phyloP scores from a whole-genome alignment of 2,113 vertebrate genomes.

The Thinocorus orbignyianus region DNA sequence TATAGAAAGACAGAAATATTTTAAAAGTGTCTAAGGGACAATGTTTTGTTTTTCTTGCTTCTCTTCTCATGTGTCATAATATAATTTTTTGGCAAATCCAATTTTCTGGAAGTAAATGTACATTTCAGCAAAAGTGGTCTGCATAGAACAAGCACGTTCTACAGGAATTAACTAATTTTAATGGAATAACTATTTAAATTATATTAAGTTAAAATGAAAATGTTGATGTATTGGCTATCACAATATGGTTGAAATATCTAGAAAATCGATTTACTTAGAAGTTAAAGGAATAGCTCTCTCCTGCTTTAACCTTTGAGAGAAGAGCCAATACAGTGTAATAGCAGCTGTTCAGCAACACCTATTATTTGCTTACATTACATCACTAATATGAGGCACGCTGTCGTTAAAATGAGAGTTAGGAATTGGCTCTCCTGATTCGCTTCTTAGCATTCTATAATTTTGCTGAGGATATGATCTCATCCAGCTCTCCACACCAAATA shows the following conservation, averaged over 20 bases:
- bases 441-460: slow-evolving; percentile 11
- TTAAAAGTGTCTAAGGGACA: not conserved
- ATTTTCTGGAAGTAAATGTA: not conserved
- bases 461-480: slow-evolving; percentile 39
- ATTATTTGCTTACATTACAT: not conserved
- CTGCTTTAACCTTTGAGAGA: not conserved
- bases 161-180: not conserved
- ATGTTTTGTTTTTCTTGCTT: not conserved
- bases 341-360: slow-evolving; percentile 20
- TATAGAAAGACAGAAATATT: not conserved
- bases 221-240: not conserved
- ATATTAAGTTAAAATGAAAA: not conserved
- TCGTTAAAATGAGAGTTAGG: not conserved
- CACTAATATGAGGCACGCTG: not conserved
- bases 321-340: not conserved
- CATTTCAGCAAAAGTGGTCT: not conserved
- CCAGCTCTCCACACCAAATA: not conserved
- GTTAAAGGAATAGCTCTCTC: not conserved
- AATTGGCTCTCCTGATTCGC: not conserved
- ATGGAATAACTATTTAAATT: not conserved
- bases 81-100: not conserved
- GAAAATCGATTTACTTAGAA: not conserved
- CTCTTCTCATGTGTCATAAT: not conserved
- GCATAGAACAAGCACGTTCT: not conserved
- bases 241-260: not conserved